A percentile compares a stretch with the other conserved stretches of the same genome.
phyloP scores from a whole-genome alignment of 2,888 invertebrate genomes.

The Siphonodentalium dalli region DNA sequence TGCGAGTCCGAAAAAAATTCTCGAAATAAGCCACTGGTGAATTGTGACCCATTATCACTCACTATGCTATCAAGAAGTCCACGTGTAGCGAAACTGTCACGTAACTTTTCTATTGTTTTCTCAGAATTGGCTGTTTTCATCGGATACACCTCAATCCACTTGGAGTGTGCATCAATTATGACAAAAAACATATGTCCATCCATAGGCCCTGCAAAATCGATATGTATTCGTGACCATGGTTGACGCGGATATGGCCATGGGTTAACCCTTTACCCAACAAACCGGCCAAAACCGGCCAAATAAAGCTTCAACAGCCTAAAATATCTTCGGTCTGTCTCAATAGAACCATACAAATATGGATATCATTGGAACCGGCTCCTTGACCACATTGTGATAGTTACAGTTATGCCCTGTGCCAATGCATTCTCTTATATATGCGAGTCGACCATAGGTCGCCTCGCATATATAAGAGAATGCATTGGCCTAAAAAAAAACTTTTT shows the following conservation, averaged over 20 bases:
- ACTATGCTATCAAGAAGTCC: conserved; percentile 31
- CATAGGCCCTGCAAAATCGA: conserved; percentile 41
- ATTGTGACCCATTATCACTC: conserved; percentile 34
- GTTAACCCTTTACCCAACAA: no score
- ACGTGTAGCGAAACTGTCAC: conserved; percentile 24
- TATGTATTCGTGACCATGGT: conserved; percentile 41
- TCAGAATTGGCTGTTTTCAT: conserved; percentile 23
- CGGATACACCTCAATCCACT: conserved; percentile 31
- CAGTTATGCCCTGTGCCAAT: no score
- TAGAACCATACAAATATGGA: no score
- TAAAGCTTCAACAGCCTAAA: no score
- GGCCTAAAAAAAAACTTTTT: no score
- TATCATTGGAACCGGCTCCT: no score
- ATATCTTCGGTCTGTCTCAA: no score
- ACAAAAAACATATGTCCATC: conserved; percentile 30
- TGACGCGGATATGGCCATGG: conserved; percentile 40
- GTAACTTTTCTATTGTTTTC: conserved; percentile 26
- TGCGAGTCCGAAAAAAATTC: conserved; percentile 26
- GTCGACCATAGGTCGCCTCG: no score
- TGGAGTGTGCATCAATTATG: conserved; percentile 34
- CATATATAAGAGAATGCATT: no score
- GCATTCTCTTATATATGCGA: no score
- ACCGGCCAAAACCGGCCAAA: no score
- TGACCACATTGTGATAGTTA: no score
- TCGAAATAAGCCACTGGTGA: conserved; percentile 30